A percentile compares a stretch with the other conserved stretches of the same genome.
Evolutionary conservation across 2,113 vertebrate species (phyloP).

Genomic region (Toxotes jaculatrix): DNA sequence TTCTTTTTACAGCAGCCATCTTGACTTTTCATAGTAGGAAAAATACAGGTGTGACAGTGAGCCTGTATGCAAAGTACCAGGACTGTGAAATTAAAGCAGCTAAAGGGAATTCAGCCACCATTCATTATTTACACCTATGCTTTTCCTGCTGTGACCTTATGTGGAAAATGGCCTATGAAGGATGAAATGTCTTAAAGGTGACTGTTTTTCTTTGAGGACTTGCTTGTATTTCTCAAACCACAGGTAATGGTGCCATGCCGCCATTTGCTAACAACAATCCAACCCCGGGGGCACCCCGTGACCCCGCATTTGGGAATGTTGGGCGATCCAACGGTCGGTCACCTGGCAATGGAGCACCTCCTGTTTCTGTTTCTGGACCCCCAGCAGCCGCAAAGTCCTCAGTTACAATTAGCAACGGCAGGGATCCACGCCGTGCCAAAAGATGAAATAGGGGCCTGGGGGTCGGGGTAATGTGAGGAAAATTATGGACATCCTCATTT

Average conservation of each 20-base stretch:
- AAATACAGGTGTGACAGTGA: background rate
- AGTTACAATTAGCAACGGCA: constrained; percentile 92
- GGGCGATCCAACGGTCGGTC: constrained; percentile 90
- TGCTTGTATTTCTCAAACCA: background rate
- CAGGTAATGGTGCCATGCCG: constrained; percentile 91
- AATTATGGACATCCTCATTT: background rate
- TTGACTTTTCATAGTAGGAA: too few relatives aligned
- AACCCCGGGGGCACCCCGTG: constrained; percentile 77
- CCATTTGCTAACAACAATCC: constrained; percentile 84
- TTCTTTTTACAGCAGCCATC: background rate
- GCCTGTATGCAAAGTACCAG: background rate
- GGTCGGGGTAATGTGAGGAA: constrained; percentile 6
- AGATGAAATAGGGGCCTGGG: constrained; percentile 77
- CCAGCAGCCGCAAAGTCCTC: constrained; percentile 82
- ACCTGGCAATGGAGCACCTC: constrained; percentile 83
- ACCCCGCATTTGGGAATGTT: constrained; percentile 80
- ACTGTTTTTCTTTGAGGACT: background rate
- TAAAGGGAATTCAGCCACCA: background rate
- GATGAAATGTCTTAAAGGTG: background rate
- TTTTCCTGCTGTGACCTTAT: background rate
- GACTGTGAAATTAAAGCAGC: background rate
- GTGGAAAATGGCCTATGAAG: background rate
- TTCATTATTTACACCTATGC: background rate
- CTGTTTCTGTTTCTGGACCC: constrained; percentile 72
- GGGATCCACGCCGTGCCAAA: constrained; percentile 94